Evolutionary conservation across 2,797 vertebrate genomes (phyloP), one percentile per base, ranked within the genome.

Genomic region (Rhabdomys pumilio): DNA sequence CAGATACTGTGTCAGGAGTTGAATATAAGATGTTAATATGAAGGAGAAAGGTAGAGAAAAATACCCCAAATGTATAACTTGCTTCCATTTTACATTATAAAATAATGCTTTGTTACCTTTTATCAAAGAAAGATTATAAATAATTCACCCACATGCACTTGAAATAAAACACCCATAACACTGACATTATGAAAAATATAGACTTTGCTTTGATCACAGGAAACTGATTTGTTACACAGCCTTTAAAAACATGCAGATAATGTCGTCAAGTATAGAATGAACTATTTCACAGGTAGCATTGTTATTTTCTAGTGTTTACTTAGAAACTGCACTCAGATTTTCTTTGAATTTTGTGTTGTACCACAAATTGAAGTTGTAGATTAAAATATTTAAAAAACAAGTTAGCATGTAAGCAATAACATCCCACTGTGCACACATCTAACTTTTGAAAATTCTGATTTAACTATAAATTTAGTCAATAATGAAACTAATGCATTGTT

Each of bases 321-420:
- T 90, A 82, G 6, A 41, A 96, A 86, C 82, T 91, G 55, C 38
- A 41, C 55, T 93, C 53, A 65, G 12, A 67, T 41, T 86, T 89
- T 55, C 59, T 65, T 96, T 75, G 47, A 65, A 3, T 94, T 92
- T 88, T 65, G 50, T 95, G 53, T 69, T 76, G 55, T 95, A 93
- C 77, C 92, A 94, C 57, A 82, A 96, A 97, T 92, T 83, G 3
- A 47, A 95, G 55, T 87, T 97, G 79, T 38, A 90, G 80, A 91
- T 77, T n/a, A 91, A 97, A 96, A 93, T 93, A 82, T 67, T 94
- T 96, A 34, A 75, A 14, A 47, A 93, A 88, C 22, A 97, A 94
- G 50, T 95, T 93, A 26, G 86, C 57, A 90, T 83, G 93, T 97
- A 96, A 98, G 63, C 97, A 97, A 91, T 50, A 97, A 24, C 11